Evolutionary conservation across 1,140 invertebrate species (phyloP).

Genomic region (Platyscapa corneri): DNA sequence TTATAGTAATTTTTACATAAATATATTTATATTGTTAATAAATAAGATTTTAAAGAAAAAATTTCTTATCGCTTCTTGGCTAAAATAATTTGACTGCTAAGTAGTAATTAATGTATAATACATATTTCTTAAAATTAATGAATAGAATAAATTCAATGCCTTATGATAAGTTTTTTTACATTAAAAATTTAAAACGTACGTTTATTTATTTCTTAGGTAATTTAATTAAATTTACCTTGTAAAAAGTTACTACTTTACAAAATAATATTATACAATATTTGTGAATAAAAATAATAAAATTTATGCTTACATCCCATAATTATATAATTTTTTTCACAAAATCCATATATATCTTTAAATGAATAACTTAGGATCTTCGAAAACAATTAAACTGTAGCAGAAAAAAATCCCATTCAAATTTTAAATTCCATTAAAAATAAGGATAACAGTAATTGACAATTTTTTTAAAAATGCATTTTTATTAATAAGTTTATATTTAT

Average conservation of each 20-base stretch:
- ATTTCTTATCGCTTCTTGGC: background rate
- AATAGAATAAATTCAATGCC: background rate
- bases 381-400: background rate
- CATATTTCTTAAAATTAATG: no score
- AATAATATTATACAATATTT: no score
- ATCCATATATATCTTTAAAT: background rate
- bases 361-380: background rate
- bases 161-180: background rate
- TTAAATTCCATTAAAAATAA: background rate
- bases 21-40: no score
- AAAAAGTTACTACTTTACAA: background rate
- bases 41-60: background rate
- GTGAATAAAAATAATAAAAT: no score
- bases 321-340: background rate
- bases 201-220: background rate
- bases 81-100: background rate
- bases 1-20: no score
- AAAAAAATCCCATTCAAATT: background rate
- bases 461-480: slow-evolving; percentile 36
- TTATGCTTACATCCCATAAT: no score
- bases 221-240: background rate
- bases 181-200: background rate
- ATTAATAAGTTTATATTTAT: slow-evolving; percentile 49
- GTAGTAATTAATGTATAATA: background rate
- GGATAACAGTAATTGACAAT: background rate